Base-by-base conservation (phyloP, 1,140 invertebrate species). In the Branchinecta lynchi region DNA sequence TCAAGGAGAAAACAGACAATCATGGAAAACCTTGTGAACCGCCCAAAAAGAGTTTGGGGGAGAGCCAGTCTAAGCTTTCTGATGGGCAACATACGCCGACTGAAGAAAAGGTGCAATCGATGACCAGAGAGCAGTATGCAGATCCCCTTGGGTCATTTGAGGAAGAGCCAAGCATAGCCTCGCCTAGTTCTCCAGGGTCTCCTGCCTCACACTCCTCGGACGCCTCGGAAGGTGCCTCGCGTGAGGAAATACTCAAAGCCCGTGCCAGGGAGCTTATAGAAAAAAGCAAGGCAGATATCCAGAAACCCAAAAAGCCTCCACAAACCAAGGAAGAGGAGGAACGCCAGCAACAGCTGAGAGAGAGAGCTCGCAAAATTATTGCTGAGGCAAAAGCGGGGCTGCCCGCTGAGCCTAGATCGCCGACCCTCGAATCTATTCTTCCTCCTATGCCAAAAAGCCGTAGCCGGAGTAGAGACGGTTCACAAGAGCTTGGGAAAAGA, bases 131-230 rank as follows among this genome's bases (percentile, higher is more conserved):
- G 69, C 89, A 93, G 79, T 82, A 91, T 69, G 87, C 86, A 15
- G 92, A 94, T 82, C 91, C 92, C 3, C 93, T 94, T 80, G 92
- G 90, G 66, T 92, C 89, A 66, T 90, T 93, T 76, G 90, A 92
- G 44, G 91, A 94, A 74, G 89, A 92, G 51, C 51, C 51, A 60
- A 68, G 87, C 90, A 12, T 76, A 81, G 73, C 75, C 77, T 78
- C 73, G 77, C n/a, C 66, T 68, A 17, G 43, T 71, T 32, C 20
- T 43, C 9, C 65, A 71, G 8, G 66, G 67, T 15, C 51, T 15
- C 51, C 17, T 60, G 17, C 12, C 51, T 60, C 51, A 60, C 6
- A 3, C 6, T 60, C 51, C 12, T 60, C 51, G 17, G 51, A 60
- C 6, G 12, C 6, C 12, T 60, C 51, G 17, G 51, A 60, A 60